Base-by-base conservation (phyloP, 2,888 invertebrate genomes). In the Stenoptilia bipunctidactyla region DNA sequence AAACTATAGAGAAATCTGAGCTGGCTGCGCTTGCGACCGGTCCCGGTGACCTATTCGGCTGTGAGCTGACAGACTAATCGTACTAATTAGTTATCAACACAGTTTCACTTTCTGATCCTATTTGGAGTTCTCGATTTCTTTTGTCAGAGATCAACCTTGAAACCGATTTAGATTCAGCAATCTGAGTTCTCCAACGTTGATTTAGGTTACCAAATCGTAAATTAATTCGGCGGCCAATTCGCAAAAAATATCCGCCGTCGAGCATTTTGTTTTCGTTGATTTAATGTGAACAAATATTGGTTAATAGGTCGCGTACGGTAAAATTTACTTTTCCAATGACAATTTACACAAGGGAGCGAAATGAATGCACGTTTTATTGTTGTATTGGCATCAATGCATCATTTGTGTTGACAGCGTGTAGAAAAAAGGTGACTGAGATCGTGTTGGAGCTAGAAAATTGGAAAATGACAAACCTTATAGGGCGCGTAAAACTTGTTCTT, bases 361-460 rank as follows among this genome's bases (percentile, higher is more conserved):
- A 71, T 70, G 73, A 70, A 70, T 68, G 53, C 58, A 71, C 63
- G 63, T 70, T 75, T 77, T 76, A 79, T 76, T 73, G 69, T 72
- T 71, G 64, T 69, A 70, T 69, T 76, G 79, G 75, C 80, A 82
- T 73, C 73, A 62, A 76, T 72, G 67, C 58, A 65, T 72, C 69
- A 65, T 50, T 50, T 50, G 62, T 58, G 61, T 62, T 62, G 59
- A 50, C 53, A 50, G 47, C 41, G 43, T 51, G 52, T 13, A 14
- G 33, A 61, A 77, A 79, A 76, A 82, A 68, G 59, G 20, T 20
- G 20, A 20, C 20, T 65, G 64, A 65, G 61, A 66, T 66, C 58
- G 51, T 52, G 61, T 57, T 62, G 66, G 60, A 66, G 63, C 72
- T 82, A 80, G 80, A 79, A 77, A 82, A 82, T 79, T 66, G 76